Conservation (phyloP, 2,797 vertebrate species). For the Dallia pectoralis region DNA sequence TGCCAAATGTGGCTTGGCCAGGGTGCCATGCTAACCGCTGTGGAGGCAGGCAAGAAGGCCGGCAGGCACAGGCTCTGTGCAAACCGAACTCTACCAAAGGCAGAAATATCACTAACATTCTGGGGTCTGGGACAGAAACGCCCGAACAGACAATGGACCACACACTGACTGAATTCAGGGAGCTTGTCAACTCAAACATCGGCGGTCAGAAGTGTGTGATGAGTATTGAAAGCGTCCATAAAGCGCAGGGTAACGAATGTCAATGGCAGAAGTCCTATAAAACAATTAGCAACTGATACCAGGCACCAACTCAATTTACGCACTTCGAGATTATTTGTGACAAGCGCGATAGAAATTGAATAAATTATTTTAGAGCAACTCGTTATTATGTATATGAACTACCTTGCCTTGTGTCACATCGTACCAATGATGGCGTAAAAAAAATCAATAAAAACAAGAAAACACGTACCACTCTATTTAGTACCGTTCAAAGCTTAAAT, state of each 20-base stretch:
- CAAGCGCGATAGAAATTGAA: background rate
- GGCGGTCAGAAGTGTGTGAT: background rate
- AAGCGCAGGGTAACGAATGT: background rate
- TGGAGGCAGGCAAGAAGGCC: slow-evolving; percentile 42
- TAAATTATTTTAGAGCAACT: slow-evolving; percentile 27
- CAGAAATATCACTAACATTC: slow-evolving; percentile 69
- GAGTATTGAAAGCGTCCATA: background rate
- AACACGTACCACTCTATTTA: slow-evolving; percentile 44
- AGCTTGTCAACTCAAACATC: slow-evolving; percentile 20
- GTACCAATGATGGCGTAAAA: slow-evolving; percentile 17
- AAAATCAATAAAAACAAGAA: slow-evolving; percentile 28
- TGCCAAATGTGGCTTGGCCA: slow-evolving; percentile 70
- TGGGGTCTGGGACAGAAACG: slow-evolving; percentile 53
- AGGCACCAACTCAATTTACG: slow-evolving; percentile 38
- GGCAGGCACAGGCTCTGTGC: slow-evolving; percentile 62
- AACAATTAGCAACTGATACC: slow-evolving; percentile 18
- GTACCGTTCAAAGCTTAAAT: slow-evolving; percentile 33
- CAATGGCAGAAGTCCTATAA: slow-evolving; percentile 1
- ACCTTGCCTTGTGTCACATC: slow-evolving; percentile 41
- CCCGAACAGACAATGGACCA: slow-evolving; percentile 42
- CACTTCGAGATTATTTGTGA: slow-evolving; percentile 32
- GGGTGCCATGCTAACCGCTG: slow-evolving; percentile 55
- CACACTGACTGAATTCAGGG: slow-evolving; percentile 53
- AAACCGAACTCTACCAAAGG: slow-evolving; percentile 62
- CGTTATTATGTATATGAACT: slow-evolving; percentile 64